Conservation (phyloP, 2,113 vertebrate species). For the Electrona antarctica region DNA sequence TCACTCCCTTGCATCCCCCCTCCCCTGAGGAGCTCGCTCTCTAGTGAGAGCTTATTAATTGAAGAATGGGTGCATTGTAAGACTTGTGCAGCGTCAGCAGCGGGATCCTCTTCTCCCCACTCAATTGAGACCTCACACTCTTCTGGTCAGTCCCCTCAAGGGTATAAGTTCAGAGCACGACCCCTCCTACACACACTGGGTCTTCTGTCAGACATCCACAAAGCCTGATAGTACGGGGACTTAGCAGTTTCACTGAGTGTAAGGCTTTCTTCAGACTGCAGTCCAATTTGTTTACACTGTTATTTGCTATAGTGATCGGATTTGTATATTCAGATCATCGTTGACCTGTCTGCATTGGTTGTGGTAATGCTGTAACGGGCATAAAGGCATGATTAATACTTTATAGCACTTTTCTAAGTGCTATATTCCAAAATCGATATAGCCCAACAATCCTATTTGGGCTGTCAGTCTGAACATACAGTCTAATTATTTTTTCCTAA, state of each 20-base stretch:
- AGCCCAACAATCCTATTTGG: too few relatives aligned
- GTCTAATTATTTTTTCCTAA: too few relatives aligned
- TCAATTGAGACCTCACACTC: constrained; percentile 61
- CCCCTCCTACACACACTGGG: constrained; percentile 38
- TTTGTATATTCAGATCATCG: too few relatives aligned
- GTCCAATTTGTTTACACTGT: too few relatives aligned
- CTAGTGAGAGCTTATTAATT: constrained; percentile 59
- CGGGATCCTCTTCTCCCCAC: constrained; percentile 46
- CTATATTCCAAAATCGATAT: too few relatives aligned
- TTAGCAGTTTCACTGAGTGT: constrained; percentile 21
- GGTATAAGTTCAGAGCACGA: constrained; percentile 34
- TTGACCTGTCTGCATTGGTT: too few relatives aligned
- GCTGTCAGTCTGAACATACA: too few relatives aligned
- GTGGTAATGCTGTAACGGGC: too few relatives aligned
- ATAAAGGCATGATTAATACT: too few relatives aligned
- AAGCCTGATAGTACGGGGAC: background rate
- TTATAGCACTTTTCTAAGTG: too few relatives aligned
- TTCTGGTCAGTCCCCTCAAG: constrained; percentile 37
- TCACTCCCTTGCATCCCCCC: background rate
- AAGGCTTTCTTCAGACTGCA: too few relatives aligned
- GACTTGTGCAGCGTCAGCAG: constrained; percentile 61
- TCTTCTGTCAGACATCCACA: constrained; percentile 2
- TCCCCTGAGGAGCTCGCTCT: constrained; percentile 6
- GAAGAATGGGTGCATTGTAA: constrained; percentile 27
- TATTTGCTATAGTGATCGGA: too few relatives aligned